Conservation (phyloP, 2,113 vertebrate species). For the Pygoscelis adeliae region DNA sequence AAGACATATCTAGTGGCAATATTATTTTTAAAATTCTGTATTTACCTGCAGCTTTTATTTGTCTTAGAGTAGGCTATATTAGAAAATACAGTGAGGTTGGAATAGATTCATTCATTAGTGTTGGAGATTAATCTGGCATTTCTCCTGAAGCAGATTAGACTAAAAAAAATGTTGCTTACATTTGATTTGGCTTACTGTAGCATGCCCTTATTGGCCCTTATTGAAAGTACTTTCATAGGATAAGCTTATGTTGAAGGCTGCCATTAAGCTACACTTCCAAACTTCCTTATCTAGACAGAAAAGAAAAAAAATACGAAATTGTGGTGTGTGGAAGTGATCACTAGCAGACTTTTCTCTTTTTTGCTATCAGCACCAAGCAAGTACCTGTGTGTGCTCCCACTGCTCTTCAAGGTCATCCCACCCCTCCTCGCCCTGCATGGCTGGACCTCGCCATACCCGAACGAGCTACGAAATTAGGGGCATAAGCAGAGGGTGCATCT, state of each 20-base stretch:
- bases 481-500: background rate
- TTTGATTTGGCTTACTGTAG: background rate
- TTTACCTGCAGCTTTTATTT: background rate
- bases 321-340: background rate
- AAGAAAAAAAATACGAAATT: background rate
- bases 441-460: rapidly evolving
- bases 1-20: background rate
- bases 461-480: rapidly evolving
- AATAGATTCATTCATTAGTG: background rate
- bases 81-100: background rate
- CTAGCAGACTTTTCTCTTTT: background rate
- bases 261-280: background rate
- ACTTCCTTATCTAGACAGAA: background rate
- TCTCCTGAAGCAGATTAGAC: background rate
- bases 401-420: background rate
- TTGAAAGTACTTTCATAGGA: background rate
- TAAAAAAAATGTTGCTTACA: background rate
- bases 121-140: background rate
- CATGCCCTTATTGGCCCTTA: background rate
- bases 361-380: background rate
- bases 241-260: background rate
- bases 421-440: rapidly evolving
- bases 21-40: background rate
- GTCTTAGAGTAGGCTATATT: background rate
- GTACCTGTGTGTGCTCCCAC: background rate